phyloP scores from a whole-genome alignment of 2,113 vertebrate species.

The Prinia subflava region DNA sequence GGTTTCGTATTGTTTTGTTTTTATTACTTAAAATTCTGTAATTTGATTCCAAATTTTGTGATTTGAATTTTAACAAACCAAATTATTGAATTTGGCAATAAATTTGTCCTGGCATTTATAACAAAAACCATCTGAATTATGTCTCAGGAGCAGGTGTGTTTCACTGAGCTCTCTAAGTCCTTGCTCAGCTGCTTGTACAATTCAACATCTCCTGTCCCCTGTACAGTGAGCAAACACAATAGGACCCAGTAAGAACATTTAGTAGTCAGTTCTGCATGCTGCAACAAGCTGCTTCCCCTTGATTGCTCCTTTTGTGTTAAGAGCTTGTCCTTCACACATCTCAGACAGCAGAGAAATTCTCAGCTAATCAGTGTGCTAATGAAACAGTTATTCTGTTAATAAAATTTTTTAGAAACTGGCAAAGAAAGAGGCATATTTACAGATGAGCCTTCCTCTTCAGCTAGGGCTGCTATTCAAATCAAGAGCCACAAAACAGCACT shows the following conservation, averaged over 20 bases:
- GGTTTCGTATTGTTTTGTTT: too few relatives aligned
- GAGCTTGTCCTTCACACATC: constrained; percentile 11
- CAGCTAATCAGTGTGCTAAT: constrained; percentile 31
- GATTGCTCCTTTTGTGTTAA: constrained; percentile 39
- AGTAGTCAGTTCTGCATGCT: neutral
- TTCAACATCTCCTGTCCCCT: neutral
- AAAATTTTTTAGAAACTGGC: neutral
- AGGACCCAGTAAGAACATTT: neutral
- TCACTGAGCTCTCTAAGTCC: neutral
- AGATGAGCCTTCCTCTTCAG: constrained; percentile 8
- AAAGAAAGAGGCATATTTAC: neutral
- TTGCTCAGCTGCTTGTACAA: neutral
- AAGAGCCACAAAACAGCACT: neutral
- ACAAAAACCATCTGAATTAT: neutral
- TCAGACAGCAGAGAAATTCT: neutral
- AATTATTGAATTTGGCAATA: too few relatives aligned
- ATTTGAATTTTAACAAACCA: too few relatives aligned
- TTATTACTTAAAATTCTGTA: too few relatives aligned
- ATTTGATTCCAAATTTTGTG: too few relatives aligned
- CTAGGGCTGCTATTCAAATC: neutral
- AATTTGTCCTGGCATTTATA: too few relatives aligned
- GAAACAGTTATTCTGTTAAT: constrained; percentile 39
- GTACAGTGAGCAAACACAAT: neutral
- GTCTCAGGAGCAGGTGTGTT: neutral
- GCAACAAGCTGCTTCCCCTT: constrained; percentile 4